These are phyloP conservation scores for Cremastinae sp. DNA, from an alignment of 2,888 invertebrate species.

Conservation along the genomic window DNA sequence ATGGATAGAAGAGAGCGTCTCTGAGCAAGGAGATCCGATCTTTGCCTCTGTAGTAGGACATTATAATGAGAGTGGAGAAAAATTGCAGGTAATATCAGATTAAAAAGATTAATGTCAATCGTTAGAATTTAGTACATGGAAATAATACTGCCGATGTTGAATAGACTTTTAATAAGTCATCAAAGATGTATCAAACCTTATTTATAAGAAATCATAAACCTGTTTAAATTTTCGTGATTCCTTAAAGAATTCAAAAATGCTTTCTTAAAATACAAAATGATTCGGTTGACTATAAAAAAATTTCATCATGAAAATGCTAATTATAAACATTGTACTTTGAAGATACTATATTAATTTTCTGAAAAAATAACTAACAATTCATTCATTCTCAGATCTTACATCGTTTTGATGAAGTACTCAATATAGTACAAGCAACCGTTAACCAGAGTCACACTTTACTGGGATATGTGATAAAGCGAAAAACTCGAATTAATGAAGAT, in stretches of 20 bases:
- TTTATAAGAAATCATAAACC: no score
- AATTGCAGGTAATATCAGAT: conserved; percentile 68
- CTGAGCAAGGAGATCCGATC: conserved; percentile 55
- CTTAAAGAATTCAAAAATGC: no score
- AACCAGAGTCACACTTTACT: conserved; percentile 86
- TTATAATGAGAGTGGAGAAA: conserved; percentile 73
- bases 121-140: no score
- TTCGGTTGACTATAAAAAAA: no score
- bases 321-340: no score
- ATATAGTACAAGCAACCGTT: conserved; percentile 90
- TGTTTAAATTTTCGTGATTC: no score
- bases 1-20: conserved; percentile 81
- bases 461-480: conserved; percentile 85
- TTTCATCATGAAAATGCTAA: no score
- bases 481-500: conserved; percentile 56
- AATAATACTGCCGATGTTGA: no score
- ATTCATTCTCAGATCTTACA: conserved; percentile 81
- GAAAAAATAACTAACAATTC: background rate
- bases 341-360: background rate
- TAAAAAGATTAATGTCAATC: background rate
- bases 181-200: no score
- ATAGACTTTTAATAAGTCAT: no score
- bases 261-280: no score
- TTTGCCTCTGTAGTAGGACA: conserved; percentile 75
- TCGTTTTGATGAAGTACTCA: conserved; percentile 84